Base-by-base conservation (phyloP, 1,140 invertebrate genomes). In the Calephelis virginiensis region DNA sequence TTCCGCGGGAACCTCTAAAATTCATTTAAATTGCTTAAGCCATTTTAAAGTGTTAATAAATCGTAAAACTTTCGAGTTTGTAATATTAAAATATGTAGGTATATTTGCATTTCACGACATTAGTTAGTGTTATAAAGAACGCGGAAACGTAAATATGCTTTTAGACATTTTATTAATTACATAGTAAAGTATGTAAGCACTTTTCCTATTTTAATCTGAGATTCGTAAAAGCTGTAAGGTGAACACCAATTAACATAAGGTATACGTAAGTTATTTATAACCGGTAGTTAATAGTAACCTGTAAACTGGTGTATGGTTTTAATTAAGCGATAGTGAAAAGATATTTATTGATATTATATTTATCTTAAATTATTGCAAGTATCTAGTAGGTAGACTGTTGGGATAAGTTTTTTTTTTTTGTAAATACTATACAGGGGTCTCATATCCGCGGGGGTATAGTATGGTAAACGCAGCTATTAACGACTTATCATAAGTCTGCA, bases 161-260 rank as follows among this genome's bases (percentile, higher is more conserved):
- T 28, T 53, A 5, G 50, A 11, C 50, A 14, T 53, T 53, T 13
- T 14, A 53, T 28, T 53, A 28, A 17, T 50, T 50, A 50, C 8
- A 10, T 50, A 50, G 13, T 53, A 53, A 53, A 53, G 64, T 65
- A 61, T 56, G 48, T 47, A 66, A 66, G 28, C 38, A 66, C 61
- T n/a, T 68, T 37, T 61, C 40, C 43, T 61, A 61, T 46, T 6
- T 69, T 65, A 69, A 38, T 48, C 14, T 37, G 46, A 63, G 61
- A 61, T 61, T 45, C 13, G 64, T 72, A 73, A 61, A 7, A 43
- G 40, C 70, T 80, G 78, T 82, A 82, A 82, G 73, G 74, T 75
- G 75, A 80, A 82, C 80, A 82, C 80, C 80, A 82, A 82, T 75
- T 82, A 78, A 53, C 59, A 37, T 77, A 74, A 71, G 68, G 43